Evolutionary conservation across 2,888 invertebrate genomes (phyloP).

Genomic region (Cosmopolites sordidus): DNA sequence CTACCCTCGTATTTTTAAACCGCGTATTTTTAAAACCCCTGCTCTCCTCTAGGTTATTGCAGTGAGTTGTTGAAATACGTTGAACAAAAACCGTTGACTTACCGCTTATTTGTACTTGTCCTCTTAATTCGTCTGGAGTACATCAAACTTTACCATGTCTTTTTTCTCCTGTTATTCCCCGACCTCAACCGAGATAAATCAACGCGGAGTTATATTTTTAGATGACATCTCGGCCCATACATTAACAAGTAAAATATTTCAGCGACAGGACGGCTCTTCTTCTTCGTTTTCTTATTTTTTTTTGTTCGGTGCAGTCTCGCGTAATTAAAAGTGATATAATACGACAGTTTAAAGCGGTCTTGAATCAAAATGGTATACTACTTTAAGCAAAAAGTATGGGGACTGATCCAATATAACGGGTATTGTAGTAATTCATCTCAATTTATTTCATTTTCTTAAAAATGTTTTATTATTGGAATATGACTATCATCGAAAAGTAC

Average conservation of each 20-base stretch:
- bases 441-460: too few species aligned
- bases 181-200: constrained; percentile 7
- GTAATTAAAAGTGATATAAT: constrained; percentile 12
- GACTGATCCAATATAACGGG: too few species aligned
- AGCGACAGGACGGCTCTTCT: constrained; percentile 2
- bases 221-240: constrained; percentile 9
- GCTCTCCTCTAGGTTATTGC: too few species aligned
- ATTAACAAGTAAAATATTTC: constrained; percentile 10
- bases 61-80: too few species aligned
- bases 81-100: too few species aligned
- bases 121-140: background rate
- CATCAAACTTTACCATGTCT: background rate
- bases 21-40: too few species aligned
- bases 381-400: too few species aligned
- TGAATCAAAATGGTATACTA: too few species aligned
- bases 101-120: background rate
- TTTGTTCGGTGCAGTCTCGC: constrained; percentile 1
- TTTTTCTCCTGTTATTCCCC: background rate
- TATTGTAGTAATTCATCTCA: too few species aligned
- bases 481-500: too few species aligned
- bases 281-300: constrained; percentile 1
- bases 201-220: constrained; percentile 7
- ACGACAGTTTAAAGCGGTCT: background rate
- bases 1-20: too few species aligned
- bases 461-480: too few species aligned